Evolutionary conservation across 2,797 vertebrate genomes (phyloP).

Genomic region (Phoeniculus purpureus): DNA sequence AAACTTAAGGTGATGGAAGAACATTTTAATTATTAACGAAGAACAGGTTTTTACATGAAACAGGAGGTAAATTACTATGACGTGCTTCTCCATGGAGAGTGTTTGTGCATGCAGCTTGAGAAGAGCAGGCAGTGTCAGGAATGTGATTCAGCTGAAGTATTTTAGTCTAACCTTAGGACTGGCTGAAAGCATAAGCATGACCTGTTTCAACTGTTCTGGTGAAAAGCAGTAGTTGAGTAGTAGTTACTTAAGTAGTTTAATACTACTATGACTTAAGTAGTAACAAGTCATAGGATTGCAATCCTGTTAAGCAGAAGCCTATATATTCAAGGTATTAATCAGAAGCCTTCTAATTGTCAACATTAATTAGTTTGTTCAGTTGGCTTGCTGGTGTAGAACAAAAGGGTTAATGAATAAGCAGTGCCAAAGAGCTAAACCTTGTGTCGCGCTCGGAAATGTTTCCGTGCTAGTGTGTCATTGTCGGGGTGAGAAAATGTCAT

Average conservation of each 20-base stretch:
- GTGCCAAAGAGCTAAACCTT: conserved; percentile 32
- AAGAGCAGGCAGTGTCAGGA: neutral
- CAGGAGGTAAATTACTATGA: neutral
- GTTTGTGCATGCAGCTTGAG: neutral
- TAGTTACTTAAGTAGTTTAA: too few species aligned
- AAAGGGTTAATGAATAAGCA: conserved; percentile 41
- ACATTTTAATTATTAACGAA: neutral
- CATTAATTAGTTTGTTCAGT: neutral
- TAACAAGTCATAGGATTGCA: fast-evolving
- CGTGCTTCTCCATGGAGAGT: neutral
- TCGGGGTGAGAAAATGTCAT: conserved; percentile 61
- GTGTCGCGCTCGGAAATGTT: conserved; percentile 32
- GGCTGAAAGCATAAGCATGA: neutral
- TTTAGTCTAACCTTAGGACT: neutral
- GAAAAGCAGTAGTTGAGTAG: neutral
- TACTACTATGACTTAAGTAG: too few species aligned
- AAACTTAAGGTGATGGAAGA: neutral
- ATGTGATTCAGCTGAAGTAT: neutral
- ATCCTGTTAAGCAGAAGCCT: neutral
- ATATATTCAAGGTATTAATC: neutral
- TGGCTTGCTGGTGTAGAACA: neutral
- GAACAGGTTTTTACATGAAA: neutral
- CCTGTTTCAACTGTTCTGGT: neutral
- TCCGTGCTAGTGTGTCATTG: conserved; percentile 58
- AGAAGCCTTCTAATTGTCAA: neutral